Base-by-base conservation (phyloP, 2,888 invertebrate genomes). In the Hydroisotoma schaefferi region DNA sequence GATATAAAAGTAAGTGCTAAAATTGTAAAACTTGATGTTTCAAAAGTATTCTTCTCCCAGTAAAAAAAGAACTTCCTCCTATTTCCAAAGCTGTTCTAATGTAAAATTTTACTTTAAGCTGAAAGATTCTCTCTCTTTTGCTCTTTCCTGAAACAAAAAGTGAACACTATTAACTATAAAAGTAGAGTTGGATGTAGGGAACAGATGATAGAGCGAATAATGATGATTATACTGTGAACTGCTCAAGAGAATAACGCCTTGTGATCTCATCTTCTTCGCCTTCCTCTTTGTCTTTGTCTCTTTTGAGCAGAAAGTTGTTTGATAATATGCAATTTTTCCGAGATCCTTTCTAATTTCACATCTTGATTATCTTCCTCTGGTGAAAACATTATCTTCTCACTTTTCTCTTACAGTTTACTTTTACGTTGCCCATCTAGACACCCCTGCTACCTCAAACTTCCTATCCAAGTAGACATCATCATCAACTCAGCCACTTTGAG, bases 261-360 rank as follows among this genome's bases (percentile, higher is more conserved):
- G 20, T 12, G n/a, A 28, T 52, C 46, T n/a, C 33, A 26, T 56
- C 22, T 40, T 47, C 40, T 29, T 33, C 55, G 12, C 40, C 15
- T 29, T 27, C 51, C 44, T 28, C 33, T 15, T 38, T 26, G 26
- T 25, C 26, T 54, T 59, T 37, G 22, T 37, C 22, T 54, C 26
- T 33, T 47, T 46, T 43, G 22, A 15, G 37, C 20, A 27, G 27
- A 37, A 38, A 37, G 38, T 28, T 61, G 55, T 52, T 61, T 61
- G 58, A 61, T 64, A 64, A 64, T 64, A 64, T 64, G 64, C 60
- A 64, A 64, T 64, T 64, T 63, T 64, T 60, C 55, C 51, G 47
- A 46, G 54, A 57, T 52, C 57, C 38, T 57, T 53, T 60, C 57
- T 64, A 64, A 64, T 64, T 60, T 61, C 55, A 55, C 64, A 51